These are phyloP conservation scores for Orchestes rusci DNA, from an alignment of 2,888 invertebrate species.

Conservation along the genomic window DNA sequence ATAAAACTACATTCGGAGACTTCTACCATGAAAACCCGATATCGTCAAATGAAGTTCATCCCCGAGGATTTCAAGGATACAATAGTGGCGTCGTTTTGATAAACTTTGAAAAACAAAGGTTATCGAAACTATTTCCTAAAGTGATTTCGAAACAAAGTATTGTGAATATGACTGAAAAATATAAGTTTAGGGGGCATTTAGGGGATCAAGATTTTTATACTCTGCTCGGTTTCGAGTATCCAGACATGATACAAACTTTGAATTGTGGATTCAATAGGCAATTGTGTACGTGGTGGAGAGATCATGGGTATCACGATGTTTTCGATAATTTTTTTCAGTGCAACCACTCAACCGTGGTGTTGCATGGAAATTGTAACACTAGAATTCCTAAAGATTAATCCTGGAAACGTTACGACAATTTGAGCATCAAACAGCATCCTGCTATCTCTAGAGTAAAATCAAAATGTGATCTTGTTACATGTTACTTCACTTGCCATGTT, in stretches of 20 bases:
- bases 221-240: constrained; percentile 60
- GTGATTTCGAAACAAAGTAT: constrained; percentile 51
- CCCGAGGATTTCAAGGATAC: constrained; percentile 62
- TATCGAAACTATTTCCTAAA: constrained; percentile 53
- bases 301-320: constrained; percentile 64
- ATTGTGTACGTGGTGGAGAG: constrained; percentile 74
- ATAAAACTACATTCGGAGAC: constrained; percentile 51
- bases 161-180: constrained; percentile 51
- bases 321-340: constrained; percentile 68
- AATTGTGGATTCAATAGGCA: constrained; percentile 78
- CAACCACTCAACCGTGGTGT: constrained; percentile 55
- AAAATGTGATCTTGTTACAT: no score
- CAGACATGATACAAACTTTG: constrained; percentile 62
- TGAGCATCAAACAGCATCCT: no score
- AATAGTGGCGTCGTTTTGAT: constrained; percentile 75
- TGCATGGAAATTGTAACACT: constrained; percentile 73
- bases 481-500: no score
- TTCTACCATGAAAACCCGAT: constrained; percentile 40
- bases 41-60: constrained; percentile 31
- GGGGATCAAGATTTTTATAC: constrained; percentile 82
- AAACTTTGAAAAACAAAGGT: constrained; percentile 58
- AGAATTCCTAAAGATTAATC: constrained; percentile 47
- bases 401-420: neutral
- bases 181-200: constrained; percentile 62
- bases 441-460: no score